Percentiles rank a stretch among this genome's conserved stretches.
phyloP scores from a whole-genome alignment of 2,113 vertebrate genomes.

The Lophius piscatorius region DNA sequence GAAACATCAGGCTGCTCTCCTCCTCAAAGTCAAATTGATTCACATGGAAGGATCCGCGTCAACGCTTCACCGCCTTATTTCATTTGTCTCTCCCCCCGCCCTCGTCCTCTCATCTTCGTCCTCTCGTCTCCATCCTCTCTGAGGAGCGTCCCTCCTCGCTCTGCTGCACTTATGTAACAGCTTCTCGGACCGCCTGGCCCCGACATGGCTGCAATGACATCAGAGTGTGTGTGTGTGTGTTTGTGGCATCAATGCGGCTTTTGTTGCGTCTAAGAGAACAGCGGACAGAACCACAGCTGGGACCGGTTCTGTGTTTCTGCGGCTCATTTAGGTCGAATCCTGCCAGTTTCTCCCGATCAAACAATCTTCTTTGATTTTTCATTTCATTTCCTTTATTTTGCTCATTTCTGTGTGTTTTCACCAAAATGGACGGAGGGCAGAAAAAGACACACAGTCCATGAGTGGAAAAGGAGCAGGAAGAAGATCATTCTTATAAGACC shows the following conservation, averaged over 20 bases:
- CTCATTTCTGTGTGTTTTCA: too few species aligned
- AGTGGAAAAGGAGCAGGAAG: too few species aligned
- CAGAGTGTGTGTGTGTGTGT: constrained; percentile 15
- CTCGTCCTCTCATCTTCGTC: too few species aligned
- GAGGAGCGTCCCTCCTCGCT: constrained; percentile 33
- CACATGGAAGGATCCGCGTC: background rate
- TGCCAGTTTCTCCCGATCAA: too few species aligned
- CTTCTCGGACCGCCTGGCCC: constrained; percentile 64
- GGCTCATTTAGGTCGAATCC: too few species aligned
- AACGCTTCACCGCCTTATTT: background rate
- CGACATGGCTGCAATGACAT: constrained; percentile 57
- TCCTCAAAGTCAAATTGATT: too few species aligned
- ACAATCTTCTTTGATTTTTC: too few species aligned
- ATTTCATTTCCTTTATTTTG: too few species aligned
- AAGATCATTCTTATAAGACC: too few species aligned
- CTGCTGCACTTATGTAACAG: constrained; percentile 64
- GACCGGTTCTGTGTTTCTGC: too few species aligned
- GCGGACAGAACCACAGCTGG: constrained; percentile 4
- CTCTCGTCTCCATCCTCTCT: constrained; percentile 25
- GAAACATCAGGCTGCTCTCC: background rate
- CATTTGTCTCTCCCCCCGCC: background rate
- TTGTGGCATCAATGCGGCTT: constrained; percentile 43
- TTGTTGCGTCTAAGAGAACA: constrained; percentile 37
- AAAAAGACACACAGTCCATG: too few species aligned
- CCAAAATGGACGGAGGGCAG: too few species aligned